Conservation (phyloP, 2,113 vertebrate species). For the Ailurus styani region DNA sequence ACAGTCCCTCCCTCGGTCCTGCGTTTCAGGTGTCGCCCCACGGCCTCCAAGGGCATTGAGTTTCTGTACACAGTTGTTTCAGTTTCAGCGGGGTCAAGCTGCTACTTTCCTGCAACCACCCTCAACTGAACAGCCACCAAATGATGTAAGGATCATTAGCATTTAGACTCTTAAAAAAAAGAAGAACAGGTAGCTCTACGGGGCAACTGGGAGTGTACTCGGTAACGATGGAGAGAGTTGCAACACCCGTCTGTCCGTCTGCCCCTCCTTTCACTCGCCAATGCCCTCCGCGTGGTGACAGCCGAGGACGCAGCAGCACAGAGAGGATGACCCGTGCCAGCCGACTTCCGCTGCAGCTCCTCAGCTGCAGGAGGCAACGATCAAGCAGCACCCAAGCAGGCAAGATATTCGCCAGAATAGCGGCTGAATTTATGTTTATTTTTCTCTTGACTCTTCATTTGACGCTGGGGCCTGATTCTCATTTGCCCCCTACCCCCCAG, state of each 20-base stretch:
- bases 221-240: not conserved
- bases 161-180: not conserved
- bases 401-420: not conserved
- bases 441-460: not conserved
- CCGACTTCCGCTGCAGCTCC: not conserved
- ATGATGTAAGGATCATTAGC: not conserved
- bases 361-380: not conserved
- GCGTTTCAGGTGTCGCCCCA: rapidly evolving
- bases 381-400: not conserved
- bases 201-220: not conserved
- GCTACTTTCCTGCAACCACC: not conserved
- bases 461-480: not conserved
- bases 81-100: not conserved
- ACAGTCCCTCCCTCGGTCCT: rapidly evolving
- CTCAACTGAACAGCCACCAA: not conserved
- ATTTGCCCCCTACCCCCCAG: not conserved
- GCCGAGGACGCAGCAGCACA: rapidly evolving
- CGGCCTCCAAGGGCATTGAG: rapidly evolving
- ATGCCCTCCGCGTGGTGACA: rapidly evolving
- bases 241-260: too few relatives aligned
- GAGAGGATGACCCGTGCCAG: too few relatives aligned
- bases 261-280: not conserved
- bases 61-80: not conserved
- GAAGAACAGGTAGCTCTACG: not conserved
- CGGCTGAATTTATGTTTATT: not conserved